These are phyloP conservation scores for Reticulitermes lucifugus DNA, from an alignment of 2,888 invertebrate species.

Conservation along the genomic window DNA sequence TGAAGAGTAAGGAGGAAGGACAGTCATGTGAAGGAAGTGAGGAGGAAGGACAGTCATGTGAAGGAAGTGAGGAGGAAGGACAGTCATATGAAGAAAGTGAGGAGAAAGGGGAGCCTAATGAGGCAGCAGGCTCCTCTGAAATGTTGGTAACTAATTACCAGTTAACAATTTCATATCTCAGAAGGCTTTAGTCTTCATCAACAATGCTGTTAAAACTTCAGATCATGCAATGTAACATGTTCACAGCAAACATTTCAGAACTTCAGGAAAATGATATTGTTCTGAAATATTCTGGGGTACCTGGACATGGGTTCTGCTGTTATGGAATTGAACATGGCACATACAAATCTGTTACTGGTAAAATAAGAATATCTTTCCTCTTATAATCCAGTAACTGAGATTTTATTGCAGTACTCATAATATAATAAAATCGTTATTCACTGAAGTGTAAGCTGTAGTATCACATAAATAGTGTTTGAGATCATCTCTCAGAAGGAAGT, in stretches of 20 bases:
- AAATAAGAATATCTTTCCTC: neutral
- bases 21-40: too few species aligned
- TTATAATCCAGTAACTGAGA: neutral
- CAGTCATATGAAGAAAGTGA: too few species aligned
- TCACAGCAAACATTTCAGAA: neutral
- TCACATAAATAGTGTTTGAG: neutral
- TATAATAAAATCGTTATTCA: neutral
- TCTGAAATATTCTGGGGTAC: neutral
- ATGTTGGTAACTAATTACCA: too few species aligned
- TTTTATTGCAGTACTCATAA: neutral
- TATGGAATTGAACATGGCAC: neutral
- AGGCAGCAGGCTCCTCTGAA: too few species aligned
- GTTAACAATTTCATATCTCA: too few species aligned
- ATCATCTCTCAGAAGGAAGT: neutral
- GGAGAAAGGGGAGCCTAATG: too few species aligned
- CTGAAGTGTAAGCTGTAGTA: too few species aligned
- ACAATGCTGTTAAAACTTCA: neutral
- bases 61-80: too few species aligned
- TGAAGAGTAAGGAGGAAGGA: too few species aligned
- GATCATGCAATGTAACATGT: too few species aligned
- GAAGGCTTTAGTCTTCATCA: too few species aligned
- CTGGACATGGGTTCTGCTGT: neutral
- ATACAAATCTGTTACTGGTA: neutral
- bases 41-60: too few species aligned
- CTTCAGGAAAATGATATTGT: neutral